These are phyloP conservation scores for Mythimna ferrago DNA, from an alignment of 2,888 invertebrate genomes.

Conservation along the genomic window DNA sequence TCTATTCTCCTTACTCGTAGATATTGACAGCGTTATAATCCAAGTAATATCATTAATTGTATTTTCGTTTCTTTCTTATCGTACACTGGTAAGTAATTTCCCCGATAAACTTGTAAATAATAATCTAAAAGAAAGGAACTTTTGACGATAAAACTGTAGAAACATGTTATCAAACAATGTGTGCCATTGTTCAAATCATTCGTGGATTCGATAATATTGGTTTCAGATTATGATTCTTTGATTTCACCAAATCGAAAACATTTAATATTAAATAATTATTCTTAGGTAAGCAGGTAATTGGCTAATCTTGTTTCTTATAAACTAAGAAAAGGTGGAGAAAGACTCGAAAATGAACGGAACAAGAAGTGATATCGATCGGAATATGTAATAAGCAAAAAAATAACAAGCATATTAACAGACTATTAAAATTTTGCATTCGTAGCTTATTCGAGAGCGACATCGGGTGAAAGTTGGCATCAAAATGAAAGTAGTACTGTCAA, in stretches of 20 bases:
- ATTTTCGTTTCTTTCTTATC: constrained; percentile 12
- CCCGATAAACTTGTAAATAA: constrained; percentile 33
- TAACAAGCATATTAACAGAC: constrained; percentile 65
- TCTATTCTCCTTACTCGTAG: neutral
- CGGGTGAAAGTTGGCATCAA: constrained; percentile 88
- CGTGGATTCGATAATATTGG: constrained; percentile 12
- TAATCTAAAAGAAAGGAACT: constrained; percentile 12
- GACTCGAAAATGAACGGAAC: constrained; percentile 7
- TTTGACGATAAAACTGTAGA: constrained; percentile 9
- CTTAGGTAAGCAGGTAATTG: neutral
- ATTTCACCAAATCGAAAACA: constrained; percentile 2
- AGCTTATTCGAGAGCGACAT: constrained; percentile 84
- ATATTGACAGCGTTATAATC: constrained; percentile 11
- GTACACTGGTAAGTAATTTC: constrained; percentile 9
- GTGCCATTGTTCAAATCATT: constrained; percentile 30
- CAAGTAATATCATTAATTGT: neutral
- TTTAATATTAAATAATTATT: neutral
- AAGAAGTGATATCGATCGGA: constrained; percentile 36
- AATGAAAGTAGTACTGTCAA: constrained; percentile 89
- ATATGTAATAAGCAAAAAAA: constrained; percentile 32
- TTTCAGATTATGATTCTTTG: constrained; percentile 7
- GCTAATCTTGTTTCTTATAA: neutral
- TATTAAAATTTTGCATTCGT: constrained; percentile 83
- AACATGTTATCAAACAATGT: constrained; percentile 37
- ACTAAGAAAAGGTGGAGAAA: constrained; percentile 3